These are phyloP conservation scores for Spatula clypeata DNA, from an alignment of 2,797 vertebrate genomes.

Conservation along the genomic window DNA sequence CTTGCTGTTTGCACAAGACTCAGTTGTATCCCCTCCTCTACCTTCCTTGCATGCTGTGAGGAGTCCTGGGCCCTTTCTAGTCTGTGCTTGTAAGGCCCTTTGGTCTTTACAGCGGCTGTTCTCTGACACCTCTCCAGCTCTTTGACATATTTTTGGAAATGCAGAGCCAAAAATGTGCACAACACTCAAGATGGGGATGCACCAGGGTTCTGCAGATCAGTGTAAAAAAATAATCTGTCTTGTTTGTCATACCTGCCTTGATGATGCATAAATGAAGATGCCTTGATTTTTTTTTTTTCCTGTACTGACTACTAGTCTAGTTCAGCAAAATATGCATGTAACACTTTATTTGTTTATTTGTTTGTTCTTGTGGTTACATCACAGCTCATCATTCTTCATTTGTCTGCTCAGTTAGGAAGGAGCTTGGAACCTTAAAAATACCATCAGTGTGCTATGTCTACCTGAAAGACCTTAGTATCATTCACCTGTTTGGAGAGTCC, in stretches of 20 bases:
- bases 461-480: background rate
- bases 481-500: background rate
- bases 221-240: background rate
- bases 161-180: background rate
- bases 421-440: background rate
- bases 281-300: background rate
- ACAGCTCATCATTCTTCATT: background rate
- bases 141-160: background rate
- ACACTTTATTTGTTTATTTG: background rate
- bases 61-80: background rate
- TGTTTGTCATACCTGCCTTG: background rate
- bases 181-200: background rate
- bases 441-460: background rate
- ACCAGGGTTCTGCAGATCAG: background rate
- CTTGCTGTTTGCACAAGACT: background rate
- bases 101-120: background rate
- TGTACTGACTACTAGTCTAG: background rate
- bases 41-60: background rate
- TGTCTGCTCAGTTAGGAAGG: background rate
- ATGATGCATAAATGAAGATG: background rate
- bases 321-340: background rate
- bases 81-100: background rate
- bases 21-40: background rate
- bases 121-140: background rate
- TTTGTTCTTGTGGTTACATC: background rate